These are phyloP conservation scores for Chamaedrilus cognettii DNA, from an alignment of 2,888 invertebrate genomes.

Conservation along the genomic window DNA sequence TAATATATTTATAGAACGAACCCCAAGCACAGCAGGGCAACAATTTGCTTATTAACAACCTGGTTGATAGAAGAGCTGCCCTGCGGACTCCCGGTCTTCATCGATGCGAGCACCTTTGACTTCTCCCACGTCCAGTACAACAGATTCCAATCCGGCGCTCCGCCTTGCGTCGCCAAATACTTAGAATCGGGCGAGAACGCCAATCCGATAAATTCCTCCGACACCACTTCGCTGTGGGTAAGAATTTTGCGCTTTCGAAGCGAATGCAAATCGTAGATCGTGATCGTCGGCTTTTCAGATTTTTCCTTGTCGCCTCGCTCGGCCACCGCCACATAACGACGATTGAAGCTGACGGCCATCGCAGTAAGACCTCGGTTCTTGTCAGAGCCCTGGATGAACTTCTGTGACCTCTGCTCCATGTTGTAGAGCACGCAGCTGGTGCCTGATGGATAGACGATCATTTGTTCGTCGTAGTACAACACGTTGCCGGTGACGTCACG, in stretches of 20 bases:
- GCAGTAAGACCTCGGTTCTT: conserved; percentile 60
- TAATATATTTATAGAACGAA: too few species aligned
- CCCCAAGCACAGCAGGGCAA: too few species aligned
- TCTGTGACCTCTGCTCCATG: conserved; percentile 60
- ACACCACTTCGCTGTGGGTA: conserved; percentile 55
- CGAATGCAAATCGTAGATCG: conserved; percentile 61
- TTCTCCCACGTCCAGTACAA: conserved; percentile 64
- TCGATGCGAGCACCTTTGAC: conserved; percentile 75
- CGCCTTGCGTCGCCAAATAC: conserved; percentile 77
- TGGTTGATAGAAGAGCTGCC: conserved; percentile 67
- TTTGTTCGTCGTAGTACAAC: conserved; percentile 60
- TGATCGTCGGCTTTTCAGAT: conserved; percentile 59
- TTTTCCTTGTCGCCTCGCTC: conserved; percentile 46
- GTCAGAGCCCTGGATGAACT: conserved; percentile 60
- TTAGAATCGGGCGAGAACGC: conserved; percentile 82
- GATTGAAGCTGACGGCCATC: conserved; percentile 59
- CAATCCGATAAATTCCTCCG: conserved; percentile 71
- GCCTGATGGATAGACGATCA: conserved; percentile 61
- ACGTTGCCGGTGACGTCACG: conserved; percentile 56
- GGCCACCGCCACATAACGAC: conserved; percentile 59
- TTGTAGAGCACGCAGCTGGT: conserved; percentile 61
- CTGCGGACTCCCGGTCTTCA: conserved; percentile 66
- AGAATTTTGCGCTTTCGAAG: conserved; percentile 59
- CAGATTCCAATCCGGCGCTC: conserved; percentile 80
- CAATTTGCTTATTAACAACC: too few species aligned